A percentile compares a stretch with the other conserved stretches of the same genome.
These are phyloP conservation scores for Solenopsis fugax DNA, from an alignment of 1,140 invertebrate species.

Conservation along the genomic window DNA sequence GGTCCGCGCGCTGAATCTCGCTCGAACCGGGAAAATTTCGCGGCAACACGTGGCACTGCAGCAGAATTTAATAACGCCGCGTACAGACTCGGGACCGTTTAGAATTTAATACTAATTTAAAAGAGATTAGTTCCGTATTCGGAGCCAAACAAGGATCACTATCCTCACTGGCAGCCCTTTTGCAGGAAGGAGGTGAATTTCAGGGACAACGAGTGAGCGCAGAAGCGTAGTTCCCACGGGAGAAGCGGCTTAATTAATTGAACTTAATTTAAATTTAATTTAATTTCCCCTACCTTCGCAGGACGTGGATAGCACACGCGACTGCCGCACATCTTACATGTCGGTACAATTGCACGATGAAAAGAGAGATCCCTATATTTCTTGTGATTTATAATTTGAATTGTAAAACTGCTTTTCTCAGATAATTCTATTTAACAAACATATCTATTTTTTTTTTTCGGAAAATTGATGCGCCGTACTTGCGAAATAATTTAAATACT, in stretches of 20 bases:
- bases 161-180: slow-evolving; percentile 55
- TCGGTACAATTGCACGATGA: neutral
- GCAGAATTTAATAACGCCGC: slow-evolving; percentile 78
- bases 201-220: slow-evolving; percentile 69
- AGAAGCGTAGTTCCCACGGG: slow-evolving; percentile 78
- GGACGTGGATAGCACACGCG: slow-evolving; percentile 23
- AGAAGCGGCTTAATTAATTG: slow-evolving; percentile 82
- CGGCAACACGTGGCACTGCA: slow-evolving; percentile 48
- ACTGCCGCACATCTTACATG: slow-evolving; percentile 15
- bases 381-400: neutral
- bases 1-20: neutral
- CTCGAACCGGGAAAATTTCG: slow-evolving; percentile 46
- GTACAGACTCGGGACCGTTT: slow-evolving; percentile 69
- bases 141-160: slow-evolving; percentile 75
- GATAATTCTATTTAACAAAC: neutral
- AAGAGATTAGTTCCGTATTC: slow-evolving; percentile 81
- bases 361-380: slow-evolving; percentile 1
- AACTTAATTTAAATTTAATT: slow-evolving; percentile 84
- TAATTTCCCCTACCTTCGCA: slow-evolving; percentile 73
- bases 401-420: neutral
- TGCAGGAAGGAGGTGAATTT: slow-evolving; percentile 59
- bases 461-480: neutral
- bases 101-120: slow-evolving; percentile 81
- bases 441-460: neutral
- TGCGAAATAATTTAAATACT: neutral